A percentile compares a stretch with the other conserved stretches of the same genome.
These are phyloP conservation scores for Diorhabda elongata DNA, from an alignment of 1,140 invertebrate genomes.

Conservation along the genomic window DNA sequence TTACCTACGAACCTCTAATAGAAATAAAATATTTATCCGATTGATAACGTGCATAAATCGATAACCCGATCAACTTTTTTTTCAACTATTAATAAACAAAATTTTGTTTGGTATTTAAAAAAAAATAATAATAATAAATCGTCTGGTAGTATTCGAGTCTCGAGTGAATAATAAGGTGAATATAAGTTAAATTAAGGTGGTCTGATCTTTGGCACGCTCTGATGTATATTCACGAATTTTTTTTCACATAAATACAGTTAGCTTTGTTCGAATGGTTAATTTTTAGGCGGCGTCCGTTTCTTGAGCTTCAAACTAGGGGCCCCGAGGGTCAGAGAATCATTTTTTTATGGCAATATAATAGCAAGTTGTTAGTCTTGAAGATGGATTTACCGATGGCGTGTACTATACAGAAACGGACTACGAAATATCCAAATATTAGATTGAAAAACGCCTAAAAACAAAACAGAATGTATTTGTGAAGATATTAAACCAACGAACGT, in stretches of 20 bases:
- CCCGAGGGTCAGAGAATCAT: neutral
- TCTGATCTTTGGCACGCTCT: constrained; percentile 1
- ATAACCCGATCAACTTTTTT: no score
- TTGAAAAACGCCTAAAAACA: no score
- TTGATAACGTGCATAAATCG: no score
- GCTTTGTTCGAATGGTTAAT: constrained; percentile 15
- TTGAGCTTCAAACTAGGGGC: constrained; percentile 9
- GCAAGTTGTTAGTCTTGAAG: constrained; percentile 13
- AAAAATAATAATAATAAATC: no score
- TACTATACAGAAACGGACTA: neutral
- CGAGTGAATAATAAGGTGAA: neutral
- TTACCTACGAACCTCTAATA: no score
- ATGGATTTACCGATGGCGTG: constrained; percentile 9
- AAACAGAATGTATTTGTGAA: no score
- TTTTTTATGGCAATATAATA: constrained; percentile 20
- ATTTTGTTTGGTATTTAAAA: no score
- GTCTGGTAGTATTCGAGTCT: neutral
- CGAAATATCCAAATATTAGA: no score
- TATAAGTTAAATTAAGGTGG: neutral
- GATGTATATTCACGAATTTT: neutral
- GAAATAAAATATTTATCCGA: no score
- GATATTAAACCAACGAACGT: no score
- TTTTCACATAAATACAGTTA: constrained; percentile 18
- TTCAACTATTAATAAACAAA: no score
- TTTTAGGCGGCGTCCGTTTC: constrained; percentile 14